phyloP scores from a whole-genome alignment of 1,140 invertebrate genomes.

The Colletes gigas region DNA sequence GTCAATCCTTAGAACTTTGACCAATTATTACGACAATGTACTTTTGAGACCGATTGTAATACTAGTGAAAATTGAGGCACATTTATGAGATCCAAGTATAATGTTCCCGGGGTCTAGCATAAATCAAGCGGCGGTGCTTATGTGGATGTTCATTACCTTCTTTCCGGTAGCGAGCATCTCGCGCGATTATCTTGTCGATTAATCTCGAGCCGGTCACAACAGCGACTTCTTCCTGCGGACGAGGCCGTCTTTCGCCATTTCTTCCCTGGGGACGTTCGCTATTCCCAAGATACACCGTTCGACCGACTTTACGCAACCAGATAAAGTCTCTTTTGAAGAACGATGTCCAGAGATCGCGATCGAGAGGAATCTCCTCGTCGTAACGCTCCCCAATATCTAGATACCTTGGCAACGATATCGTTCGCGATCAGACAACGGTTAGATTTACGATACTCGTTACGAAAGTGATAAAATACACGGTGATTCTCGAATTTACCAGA shows the following conservation, averaged over 20 bases:
- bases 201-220: conserved; percentile 56
- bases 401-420: too few relatives aligned
- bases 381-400: too few relatives aligned
- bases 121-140: conserved; percentile 57
- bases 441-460: too few relatives aligned
- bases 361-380: too few relatives aligned
- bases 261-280: conserved; percentile 18
- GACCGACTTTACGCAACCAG: background rate
- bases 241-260: background rate
- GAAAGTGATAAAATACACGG: too few relatives aligned
- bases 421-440: too few relatives aligned
- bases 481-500: too few relatives aligned
- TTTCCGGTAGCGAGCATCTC: conserved; percentile 60
- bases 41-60: background rate
- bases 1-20: too few relatives aligned
- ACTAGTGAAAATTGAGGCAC: background rate
- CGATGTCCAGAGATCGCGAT: too few relatives aligned
- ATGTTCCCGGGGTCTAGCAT: conserved; percentile 37
- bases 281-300: background rate
- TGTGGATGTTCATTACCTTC: conserved; percentile 63
- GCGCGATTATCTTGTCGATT: conserved; percentile 60
- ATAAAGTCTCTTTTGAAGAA: too few relatives aligned
- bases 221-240: conserved; percentile 18
- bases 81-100: conserved; percentile 35
- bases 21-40: too few relatives aligned